Base-by-base conservation (phyloP, 1,140 invertebrate species). In the Berghia stephanieae region DNA sequence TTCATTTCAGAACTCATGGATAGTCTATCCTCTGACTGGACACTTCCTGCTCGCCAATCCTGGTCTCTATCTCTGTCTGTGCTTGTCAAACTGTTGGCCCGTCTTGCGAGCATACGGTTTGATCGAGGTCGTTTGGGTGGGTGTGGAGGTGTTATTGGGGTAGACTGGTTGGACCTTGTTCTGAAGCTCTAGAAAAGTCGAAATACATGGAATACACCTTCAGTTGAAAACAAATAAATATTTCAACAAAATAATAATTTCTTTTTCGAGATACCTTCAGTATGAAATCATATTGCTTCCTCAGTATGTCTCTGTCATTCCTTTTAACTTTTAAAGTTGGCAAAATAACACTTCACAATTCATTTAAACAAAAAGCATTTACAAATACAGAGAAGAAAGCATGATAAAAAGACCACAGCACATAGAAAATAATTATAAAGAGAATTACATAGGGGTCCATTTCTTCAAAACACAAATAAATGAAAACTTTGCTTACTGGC, bases 121-220 rank as follows among this genome's bases (percentile, higher is more conserved):
- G 81, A 80, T 52, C 81, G 69, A 0, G 83, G 81, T 6, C 79
- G 79, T 71, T 83, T 83, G 2, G 81, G 81, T 5, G 79, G 79
- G 68, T 81, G 78, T 36, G 83, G 83, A 27, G 83, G 80, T 2
- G 83, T 82, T 38, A 83, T 76, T 21, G 80, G 81, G 34, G 81
- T 82, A 18, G 79, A 79, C 38, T 73, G 70, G 21, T 77, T 71
- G 3, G 81, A 80, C 42, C 73, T 74, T n/a, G 77, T 68, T 21
- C 52, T 55, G 34, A 77, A 77, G 46, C 69, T 77, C 78, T 82
- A 70, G 6, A 78, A 68, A 68, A 18, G 36, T 46, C 68, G 55
- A 18, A 16, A 66, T n/a, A n/a, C n/a, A n/a, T n/a, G n/a, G n/a
- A n/a, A n/a, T n/a, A n/a, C n/a, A n/a, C n/a, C n/a, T n/a, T n/a